phyloP scores from a whole-genome alignment of 2,888 invertebrate species.

The Pseudococcus jackbeardsleyi region DNA sequence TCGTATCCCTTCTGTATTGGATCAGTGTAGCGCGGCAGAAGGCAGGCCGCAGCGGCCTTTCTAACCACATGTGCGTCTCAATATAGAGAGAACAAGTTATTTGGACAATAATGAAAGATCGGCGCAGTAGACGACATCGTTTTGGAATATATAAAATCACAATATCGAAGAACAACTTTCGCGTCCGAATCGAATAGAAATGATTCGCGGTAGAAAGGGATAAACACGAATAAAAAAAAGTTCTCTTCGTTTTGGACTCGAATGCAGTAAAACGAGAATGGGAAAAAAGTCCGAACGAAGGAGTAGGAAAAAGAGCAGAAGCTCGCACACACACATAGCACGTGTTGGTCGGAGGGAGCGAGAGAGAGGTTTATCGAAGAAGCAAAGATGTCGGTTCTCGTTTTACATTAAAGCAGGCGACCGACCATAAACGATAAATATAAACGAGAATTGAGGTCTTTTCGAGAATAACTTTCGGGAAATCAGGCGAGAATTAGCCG shows the following conservation, averaged over 20 bases:
- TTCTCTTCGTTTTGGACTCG: neutral
- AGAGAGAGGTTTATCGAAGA: constrained; percentile 29
- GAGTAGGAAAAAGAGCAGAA: neutral
- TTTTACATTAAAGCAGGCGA: constrained; percentile 63
- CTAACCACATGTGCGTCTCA: constrained; percentile 5
- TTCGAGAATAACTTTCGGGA: constrained; percentile 64
- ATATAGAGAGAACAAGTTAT: neutral
- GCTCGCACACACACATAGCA: neutral
- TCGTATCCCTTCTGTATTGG: neutral
- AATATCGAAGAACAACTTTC: neutral
- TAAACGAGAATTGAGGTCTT: constrained; percentile 62
- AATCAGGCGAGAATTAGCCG: constrained; percentile 65
- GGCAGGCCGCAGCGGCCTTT: neutral
- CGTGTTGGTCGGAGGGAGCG: neutral
- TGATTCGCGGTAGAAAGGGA: neutral
- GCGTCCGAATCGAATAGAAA: neutral
- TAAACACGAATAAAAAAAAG: neutral
- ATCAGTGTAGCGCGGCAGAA: too few relatives aligned
- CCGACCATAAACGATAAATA: constrained; percentile 64
- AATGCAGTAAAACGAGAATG: neutral
- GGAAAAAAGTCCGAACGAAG: neutral
- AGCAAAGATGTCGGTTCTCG: constrained; percentile 34
- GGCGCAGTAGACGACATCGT: neutral
- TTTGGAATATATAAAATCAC: constrained; percentile 13
- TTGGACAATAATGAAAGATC: constrained; percentile 19